Percentiles rank a stretch among this genome's conserved stretches.
Evolutionary conservation across 1,140 invertebrate species (phyloP).

Genomic region (Tetranychus cinnabarinus): DNA sequence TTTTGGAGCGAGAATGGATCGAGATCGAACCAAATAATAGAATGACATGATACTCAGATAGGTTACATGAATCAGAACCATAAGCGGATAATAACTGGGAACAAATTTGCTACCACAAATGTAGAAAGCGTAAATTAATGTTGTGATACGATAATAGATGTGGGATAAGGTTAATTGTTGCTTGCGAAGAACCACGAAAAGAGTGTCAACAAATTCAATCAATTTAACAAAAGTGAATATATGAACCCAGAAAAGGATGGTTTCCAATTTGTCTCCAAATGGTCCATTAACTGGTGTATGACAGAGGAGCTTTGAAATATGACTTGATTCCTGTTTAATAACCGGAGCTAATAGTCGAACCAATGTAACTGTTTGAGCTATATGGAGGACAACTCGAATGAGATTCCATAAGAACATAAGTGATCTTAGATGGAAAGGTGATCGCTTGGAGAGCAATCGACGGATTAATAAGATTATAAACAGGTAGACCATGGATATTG

Average conservation of each 20-base stretch:
- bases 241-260: conserved; percentile 74
- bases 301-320: too few species aligned
- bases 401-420: conserved; percentile 74
- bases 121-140: conserved; percentile 24
- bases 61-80: too few species aligned
- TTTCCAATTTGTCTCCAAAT: too few species aligned
- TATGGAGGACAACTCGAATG: conserved; percentile 16
- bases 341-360: too few species aligned
- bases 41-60: too few species aligned
- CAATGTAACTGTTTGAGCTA: conserved; percentile 19
- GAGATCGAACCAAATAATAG: too few species aligned
- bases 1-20: too few species aligned
- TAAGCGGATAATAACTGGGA: too few species aligned
- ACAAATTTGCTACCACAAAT: not conserved
- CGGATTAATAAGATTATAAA: not conserved
- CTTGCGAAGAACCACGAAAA: conserved; percentile 28
- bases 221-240: conserved; percentile 77
- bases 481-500: conserved; percentile 2
- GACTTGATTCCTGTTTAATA: too few species aligned
- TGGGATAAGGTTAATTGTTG: conserved; percentile 31
- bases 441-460: conserved; percentile 13
- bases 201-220: conserved; percentile 29
- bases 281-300: too few species aligned
- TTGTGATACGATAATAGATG: conserved; percentile 32
- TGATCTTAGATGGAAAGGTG: conserved; percentile 58